These are phyloP conservation scores for Calephelis nemesis DNA, from an alignment of 1,140 invertebrate species.

Conservation along the genomic window DNA sequence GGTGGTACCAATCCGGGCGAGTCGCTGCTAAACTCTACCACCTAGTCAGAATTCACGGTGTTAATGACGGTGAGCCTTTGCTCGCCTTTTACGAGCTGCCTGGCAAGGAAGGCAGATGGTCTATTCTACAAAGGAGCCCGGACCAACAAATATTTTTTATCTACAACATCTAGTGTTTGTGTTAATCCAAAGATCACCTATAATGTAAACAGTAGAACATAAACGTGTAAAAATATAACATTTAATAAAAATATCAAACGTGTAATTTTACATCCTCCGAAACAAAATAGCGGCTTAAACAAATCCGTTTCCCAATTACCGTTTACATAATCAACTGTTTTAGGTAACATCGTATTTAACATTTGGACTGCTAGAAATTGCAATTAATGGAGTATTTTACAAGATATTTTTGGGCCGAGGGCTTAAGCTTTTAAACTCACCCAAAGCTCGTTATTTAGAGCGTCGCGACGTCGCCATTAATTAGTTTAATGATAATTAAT, in stretches of 20 bases:
- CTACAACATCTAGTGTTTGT: too few species aligned
- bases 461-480: constrained; percentile 58
- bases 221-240: too few species aligned
- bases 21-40: too few species aligned
- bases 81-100: too few species aligned
- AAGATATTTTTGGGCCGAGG: constrained; percentile 60
- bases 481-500: constrained; percentile 77
- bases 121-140: too few species aligned
- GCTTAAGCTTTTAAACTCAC: constrained; percentile 62
- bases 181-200: too few species aligned
- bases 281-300: constrained; percentile 34
- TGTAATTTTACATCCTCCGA: neutral
- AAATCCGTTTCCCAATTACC: constrained; percentile 39
- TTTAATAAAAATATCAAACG: neutral
- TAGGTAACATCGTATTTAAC: constrained; percentile 47
- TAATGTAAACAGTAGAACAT: too few species aligned
- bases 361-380: constrained; percentile 35
- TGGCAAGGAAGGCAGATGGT: too few species aligned
- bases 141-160: too few species aligned
- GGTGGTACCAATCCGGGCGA: too few species aligned
- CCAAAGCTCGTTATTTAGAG: constrained; percentile 63
- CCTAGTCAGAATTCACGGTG: too few species aligned
- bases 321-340: constrained; percentile 62
- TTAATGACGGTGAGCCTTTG: too few species aligned
- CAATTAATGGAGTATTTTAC: constrained; percentile 43